A percentile compares a stretch with the other conserved stretches of the same genome.
Evolutionary conservation across 2,113 vertebrate genomes (phyloP).

Genomic region (Epinephelus lanceolatus): DNA sequence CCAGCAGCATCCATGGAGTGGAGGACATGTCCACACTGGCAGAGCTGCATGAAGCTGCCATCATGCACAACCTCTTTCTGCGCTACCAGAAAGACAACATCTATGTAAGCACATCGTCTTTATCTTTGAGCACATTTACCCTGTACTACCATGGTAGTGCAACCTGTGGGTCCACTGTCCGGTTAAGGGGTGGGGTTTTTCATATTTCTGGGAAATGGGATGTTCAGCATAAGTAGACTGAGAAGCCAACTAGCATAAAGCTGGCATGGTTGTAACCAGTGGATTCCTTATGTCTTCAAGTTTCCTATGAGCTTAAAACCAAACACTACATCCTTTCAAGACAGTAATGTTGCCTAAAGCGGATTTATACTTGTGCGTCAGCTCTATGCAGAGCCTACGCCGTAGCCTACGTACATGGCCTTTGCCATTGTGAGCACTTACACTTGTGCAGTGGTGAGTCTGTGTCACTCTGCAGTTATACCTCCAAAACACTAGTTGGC

Average conservation of each 20-base stretch:
- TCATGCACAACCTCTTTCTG: slow-evolving; percentile 91
- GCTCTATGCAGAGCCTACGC: too few species aligned
- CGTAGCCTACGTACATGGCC: too few species aligned
- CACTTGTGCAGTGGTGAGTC: too few species aligned
- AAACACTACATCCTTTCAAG: too few species aligned
- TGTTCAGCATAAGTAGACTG: not conserved
- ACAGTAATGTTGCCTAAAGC: too few species aligned
- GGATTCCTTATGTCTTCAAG: too few species aligned
- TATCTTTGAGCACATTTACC: not conserved
- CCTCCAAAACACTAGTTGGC: too few species aligned
- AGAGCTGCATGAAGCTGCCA: slow-evolving; percentile 92
- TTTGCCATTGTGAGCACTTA: too few species aligned
- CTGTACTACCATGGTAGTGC: not conserved
- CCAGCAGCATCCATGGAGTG: slow-evolving; percentile 87
- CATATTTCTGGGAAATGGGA: not conserved
- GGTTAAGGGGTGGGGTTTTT: not conserved
- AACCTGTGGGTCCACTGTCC: not conserved
- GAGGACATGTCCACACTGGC: slow-evolving; percentile 93
- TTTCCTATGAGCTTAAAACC: too few species aligned
- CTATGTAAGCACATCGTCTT: slow-evolving; percentile 84
- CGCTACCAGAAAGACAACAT: slow-evolving; percentile 90
- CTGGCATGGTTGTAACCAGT: too few species aligned
- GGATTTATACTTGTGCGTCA: too few species aligned
- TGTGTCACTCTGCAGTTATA: too few species aligned
- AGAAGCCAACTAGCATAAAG: not conserved